Evolutionary conservation across 2,113 vertebrate genomes (phyloP).

Genomic region (Rhinolophus sinicus): DNA sequence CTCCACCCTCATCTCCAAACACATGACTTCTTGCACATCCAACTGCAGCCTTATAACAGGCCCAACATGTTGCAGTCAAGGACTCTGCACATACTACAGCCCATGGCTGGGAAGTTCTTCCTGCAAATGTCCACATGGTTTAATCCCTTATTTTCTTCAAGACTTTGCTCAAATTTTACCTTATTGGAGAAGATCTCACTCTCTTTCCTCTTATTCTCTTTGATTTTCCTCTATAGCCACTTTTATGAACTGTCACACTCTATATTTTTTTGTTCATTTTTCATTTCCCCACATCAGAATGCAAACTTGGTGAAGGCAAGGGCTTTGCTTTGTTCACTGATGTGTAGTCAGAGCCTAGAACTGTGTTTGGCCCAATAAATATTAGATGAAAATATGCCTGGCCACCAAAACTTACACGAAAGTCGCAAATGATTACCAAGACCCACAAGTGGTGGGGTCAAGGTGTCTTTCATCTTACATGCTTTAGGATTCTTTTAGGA

Average conservation of each 20-base stretch:
- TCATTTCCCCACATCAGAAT: background rate
- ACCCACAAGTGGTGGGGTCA: background rate
- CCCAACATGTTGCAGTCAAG: background rate
- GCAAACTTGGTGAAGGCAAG: background rate
- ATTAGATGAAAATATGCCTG: background rate
- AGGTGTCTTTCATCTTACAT: background rate
- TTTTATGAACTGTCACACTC: background rate
- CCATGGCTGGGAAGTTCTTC: background rate
- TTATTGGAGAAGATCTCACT: background rate
- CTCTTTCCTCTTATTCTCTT: background rate
- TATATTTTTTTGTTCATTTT: background rate
- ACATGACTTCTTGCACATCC: background rate
- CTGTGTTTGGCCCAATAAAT: background rate
- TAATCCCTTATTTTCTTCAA: background rate
- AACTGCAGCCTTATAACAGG: background rate
- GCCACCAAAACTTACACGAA: background rate
- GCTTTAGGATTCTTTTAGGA: background rate
- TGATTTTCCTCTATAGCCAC: background rate
- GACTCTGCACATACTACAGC: background rate
- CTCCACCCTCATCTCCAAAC: background rate
- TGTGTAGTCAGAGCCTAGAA: background rate
- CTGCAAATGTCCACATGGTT: background rate
- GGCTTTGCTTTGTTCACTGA: background rate
- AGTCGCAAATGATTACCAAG: background rate
- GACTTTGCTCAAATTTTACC: background rate